Evolutionary conservation across 2,888 invertebrate genomes (phyloP), one percentile per base, ranked within the genome.

Genomic region (Acanthosoma haemorrhoidale): DNA sequence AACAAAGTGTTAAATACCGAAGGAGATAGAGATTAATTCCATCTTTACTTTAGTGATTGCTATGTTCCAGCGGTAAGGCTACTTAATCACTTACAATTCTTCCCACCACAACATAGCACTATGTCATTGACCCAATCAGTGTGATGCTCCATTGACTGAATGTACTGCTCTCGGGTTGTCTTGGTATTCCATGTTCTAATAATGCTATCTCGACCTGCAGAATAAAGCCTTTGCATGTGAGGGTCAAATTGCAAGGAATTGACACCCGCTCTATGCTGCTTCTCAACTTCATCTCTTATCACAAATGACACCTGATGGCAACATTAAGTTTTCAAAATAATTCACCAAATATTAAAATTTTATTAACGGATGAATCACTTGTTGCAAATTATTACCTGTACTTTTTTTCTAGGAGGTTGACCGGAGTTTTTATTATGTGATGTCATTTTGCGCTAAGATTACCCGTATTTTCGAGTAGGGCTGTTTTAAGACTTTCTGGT

Each of bases 121-220:
- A 99, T 95, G 82, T 99, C 99, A 81, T 99, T 99, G 61, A 99
- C 97, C 99, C 99, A 99, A 81, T 99, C 99, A 2, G 97, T 98
- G 80, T 99, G 99, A 81, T 99, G 98, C 80, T 99, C 98, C 96
- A 99, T 95, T 32, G 96, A 95, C 79, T 95, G 93, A 72, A 94
- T 85, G 79, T 95, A 97, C 67, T 87, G 87, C 75, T 92, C 90
- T 80, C 88, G 84, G 73, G 81, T 80, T 32, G 75, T 68, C 61
- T 78, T 78, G 71, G 87, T 86, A 80, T 92, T 89, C 89, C 93
- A 95, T 77, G 91, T 95, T 78, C 99, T 85, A 77, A 99, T 96
- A 78, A 98, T 96, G 68, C 96, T 95, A 83, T 99, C 99, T 72
- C 97, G 85, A 64, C 97, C 96, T 75, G 97, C 97, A 3, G 97